These are phyloP conservation scores for Darevskia mixta DNA, from an alignment of 2,797 vertebrate genomes.

Conservation along the genomic window DNA sequence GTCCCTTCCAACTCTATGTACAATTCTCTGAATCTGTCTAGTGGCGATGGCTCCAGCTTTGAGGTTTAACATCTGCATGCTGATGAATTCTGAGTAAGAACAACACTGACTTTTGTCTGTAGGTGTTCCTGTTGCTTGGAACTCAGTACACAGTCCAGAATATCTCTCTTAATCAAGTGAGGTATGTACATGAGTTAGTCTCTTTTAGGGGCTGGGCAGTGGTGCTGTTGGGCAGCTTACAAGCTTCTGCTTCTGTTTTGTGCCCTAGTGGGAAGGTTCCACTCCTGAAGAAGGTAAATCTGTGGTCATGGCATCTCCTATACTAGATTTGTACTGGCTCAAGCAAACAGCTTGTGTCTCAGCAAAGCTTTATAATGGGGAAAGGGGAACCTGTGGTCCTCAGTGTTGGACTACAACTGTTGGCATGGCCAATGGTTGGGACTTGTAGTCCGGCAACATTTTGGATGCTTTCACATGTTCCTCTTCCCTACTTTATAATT, in stretches of 20 bases:
- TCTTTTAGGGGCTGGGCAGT: too few species aligned
- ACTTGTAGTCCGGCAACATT: too few species aligned
- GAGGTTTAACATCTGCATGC: not conserved
- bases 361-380: not conserved
- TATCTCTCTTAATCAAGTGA: constrained; percentile 27
- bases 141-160: constrained; percentile 18
- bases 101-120: fast-evolving
- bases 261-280: too few species aligned
- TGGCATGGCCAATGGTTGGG: too few species aligned
- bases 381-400: too few species aligned
- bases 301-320: not conserved
- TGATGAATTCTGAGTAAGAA: not conserved
- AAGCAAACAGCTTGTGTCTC: not conserved
- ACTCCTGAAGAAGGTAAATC: not conserved
- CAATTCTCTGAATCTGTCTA: too few species aligned
- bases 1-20: too few species aligned
- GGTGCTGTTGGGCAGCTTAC: not conserved
- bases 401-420: too few species aligned
- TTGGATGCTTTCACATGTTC: too few species aligned
- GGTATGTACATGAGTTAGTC: constrained; percentile 18
- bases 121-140: constrained; percentile 36
- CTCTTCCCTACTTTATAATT: too few species aligned
- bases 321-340: not conserved
- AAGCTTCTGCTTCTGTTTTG: too few species aligned
- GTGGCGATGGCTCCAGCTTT: too few species aligned